Evolutionary conservation across 2,113 vertebrate genomes (phyloP), one percentile per base, ranked within the genome.

Genomic region (Boulengeromyrus knoepffleri): DNA sequence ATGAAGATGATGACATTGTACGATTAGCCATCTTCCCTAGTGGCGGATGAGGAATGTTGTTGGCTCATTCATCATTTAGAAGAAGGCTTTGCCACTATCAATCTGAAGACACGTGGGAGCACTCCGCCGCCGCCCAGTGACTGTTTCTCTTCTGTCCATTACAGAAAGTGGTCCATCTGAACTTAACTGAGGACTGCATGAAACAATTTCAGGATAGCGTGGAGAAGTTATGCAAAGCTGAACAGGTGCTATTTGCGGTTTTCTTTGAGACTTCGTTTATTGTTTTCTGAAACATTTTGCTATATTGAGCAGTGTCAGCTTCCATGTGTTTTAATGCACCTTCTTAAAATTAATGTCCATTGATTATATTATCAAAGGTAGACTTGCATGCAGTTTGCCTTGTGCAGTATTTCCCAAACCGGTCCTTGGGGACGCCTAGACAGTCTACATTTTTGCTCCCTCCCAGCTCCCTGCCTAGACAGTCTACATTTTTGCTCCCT

Each of bases 151-250:
- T 92, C 45, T 92, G 52, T 94, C 36, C 88, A 66, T 96, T 92
- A 4, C 52, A 99, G 98, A 98, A 99, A 98, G 96, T 97, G 0
- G 91, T 97, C 66, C 97, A 99, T 94, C 96, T 99, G 91, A 96
- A 96, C 89, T 93, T 99, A 94, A 97, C 98, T 50, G 99, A 99
- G 94, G 98, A 99, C 84, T 99, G 98, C 94, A 99, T 99, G 98
- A 94, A 31, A 27, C 96, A 96, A 56, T 99, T 96, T 90, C 94
- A 97, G 83, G 92, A 95, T 91, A 96, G 96, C 2, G 95, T 99
- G 93, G 97, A 99, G 94, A 99, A 97, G 92, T 97, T 99, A 88
- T 99, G 99, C 95, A 99, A 98, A 96, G 96, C 96, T 58, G 99
- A 99, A 91, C 99, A 99, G 97, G 99, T 99, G n/a, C 92, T 13